Evolutionary conservation across 2,888 invertebrate genomes (phyloP).

Genomic region (Gibbula magus): DNA sequence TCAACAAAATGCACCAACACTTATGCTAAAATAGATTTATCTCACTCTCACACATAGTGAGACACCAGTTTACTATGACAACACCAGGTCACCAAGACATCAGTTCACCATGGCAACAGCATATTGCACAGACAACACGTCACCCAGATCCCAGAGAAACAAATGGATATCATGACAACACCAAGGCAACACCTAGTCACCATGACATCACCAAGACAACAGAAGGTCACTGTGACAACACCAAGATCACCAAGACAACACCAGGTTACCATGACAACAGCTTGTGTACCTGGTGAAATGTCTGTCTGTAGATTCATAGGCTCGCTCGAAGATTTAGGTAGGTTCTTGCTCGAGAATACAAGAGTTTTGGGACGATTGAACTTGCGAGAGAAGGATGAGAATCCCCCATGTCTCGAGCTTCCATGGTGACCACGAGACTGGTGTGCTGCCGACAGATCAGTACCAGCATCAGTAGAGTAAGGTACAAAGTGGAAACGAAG

Average conservation of each 20-base stretch:
- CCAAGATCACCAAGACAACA: not conserved
- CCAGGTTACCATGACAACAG: not conserved
- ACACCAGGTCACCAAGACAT: too few species aligned
- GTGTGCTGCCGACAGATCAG: slow-evolving; percentile 33
- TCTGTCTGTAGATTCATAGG: slow-evolving; percentile 74
- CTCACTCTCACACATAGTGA: too few species aligned
- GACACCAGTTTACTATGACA: too few species aligned
- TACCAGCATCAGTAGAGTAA: not conserved
- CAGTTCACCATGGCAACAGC: too few species aligned
- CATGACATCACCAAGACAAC: not conserved
- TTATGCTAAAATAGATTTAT: too few species aligned
- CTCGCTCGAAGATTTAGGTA: slow-evolving; percentile 72
- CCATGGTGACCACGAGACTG: slow-evolving; percentile 23
- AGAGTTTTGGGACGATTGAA: slow-evolving; percentile 65
- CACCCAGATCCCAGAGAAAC: too few species aligned
- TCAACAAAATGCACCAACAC: too few species aligned
- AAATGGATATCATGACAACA: too few species aligned
- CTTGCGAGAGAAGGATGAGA: slow-evolving; percentile 56
- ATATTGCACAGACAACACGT: too few species aligned
- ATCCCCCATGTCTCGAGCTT: slow-evolving; percentile 41
- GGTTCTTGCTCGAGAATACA: slow-evolving; percentile 54
- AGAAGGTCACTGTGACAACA: not conserved
- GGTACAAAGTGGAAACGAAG: too few species aligned
- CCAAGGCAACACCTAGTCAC: too few species aligned
- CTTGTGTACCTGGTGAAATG: slow-evolving; percentile 67